Percentiles rank a stretch among this genome's conserved stretches.
phyloP scores from a whole-genome alignment of 2,797 vertebrate species.

The Catharus ustulatus region DNA sequence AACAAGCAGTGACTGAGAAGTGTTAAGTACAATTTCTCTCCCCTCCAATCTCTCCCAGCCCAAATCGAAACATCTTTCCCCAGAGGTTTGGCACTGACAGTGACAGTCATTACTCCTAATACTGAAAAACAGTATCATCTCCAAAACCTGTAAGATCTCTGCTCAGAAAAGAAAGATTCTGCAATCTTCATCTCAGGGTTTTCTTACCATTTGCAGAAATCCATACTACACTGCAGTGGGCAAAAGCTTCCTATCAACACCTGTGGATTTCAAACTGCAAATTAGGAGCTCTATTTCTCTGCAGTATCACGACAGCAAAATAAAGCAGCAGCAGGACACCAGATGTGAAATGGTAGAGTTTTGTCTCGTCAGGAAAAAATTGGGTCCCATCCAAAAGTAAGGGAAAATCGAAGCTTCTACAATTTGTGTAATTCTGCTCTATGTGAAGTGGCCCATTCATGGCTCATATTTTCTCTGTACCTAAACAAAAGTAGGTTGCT shows the following conservation, averaged over 20 bases:
- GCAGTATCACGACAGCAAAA: conserved; percentile 1
- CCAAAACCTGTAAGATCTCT: background rate
- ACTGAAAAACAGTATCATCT: background rate
- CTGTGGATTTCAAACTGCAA: conserved; percentile 2
- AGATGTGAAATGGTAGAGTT: background rate
- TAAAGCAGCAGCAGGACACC: conserved; percentile 7
- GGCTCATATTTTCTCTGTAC: background rate
- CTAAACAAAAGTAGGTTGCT: background rate
- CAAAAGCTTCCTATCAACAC: conserved; percentile 1
- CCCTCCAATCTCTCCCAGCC: background rate
- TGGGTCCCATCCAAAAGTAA: background rate
- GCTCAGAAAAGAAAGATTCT: background rate
- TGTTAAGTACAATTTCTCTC: background rate
- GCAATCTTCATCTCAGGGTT: background rate
- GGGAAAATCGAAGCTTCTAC: background rate
- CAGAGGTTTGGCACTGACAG: background rate
- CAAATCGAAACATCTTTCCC: background rate
- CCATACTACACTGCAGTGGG: background rate
- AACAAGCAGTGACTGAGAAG: background rate
- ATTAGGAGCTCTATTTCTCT: background rate
- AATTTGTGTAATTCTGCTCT: background rate
- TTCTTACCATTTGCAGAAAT: background rate
- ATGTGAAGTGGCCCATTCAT: background rate
- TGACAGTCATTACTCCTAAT: background rate
- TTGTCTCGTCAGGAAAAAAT: background rate